These are phyloP conservation scores for Alligator sinensis DNA, from an alignment of 2,113 vertebrate species.

Conservation along the genomic window DNA sequence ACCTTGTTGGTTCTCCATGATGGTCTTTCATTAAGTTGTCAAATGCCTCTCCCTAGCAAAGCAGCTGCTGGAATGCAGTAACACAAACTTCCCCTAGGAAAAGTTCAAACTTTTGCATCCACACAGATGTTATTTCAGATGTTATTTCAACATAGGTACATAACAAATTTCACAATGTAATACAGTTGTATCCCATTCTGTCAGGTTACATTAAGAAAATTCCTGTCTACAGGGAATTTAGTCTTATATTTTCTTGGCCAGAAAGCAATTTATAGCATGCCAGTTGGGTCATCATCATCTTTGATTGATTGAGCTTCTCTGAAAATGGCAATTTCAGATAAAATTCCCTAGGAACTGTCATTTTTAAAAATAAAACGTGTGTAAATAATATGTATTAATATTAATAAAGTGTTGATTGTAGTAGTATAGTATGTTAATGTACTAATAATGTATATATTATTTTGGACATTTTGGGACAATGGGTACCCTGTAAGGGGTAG, in stretches of 20 bases:
- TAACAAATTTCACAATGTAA: background rate
- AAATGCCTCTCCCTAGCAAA: background rate
- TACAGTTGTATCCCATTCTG: background rate
- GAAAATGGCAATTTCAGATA: background rate
- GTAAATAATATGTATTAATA: no score
- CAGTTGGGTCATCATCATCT: background rate
- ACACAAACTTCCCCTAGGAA: background rate
- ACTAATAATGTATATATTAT: no score
- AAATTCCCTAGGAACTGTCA: slow-evolving; percentile 7
- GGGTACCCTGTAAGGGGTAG: no score
- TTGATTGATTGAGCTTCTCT: background rate
- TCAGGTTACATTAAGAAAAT: background rate
- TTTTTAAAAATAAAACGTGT: background rate
- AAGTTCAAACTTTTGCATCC: background rate
- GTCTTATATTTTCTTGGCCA: slow-evolving; percentile 29
- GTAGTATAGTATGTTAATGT: no score
- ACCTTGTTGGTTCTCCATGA: background rate
- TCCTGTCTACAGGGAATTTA: background rate
- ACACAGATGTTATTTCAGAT: background rate
- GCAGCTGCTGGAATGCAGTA: background rate
- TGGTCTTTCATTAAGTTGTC: background rate
- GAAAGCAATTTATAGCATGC: slow-evolving; percentile 10
- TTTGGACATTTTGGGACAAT: no score
- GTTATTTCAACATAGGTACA: background rate
- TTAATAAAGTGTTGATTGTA: no score